Percentiles rank a stretch among this genome's conserved stretches.
Conservation (phyloP, 2,888 invertebrate species). For the Cosmia trapezina region DNA sequence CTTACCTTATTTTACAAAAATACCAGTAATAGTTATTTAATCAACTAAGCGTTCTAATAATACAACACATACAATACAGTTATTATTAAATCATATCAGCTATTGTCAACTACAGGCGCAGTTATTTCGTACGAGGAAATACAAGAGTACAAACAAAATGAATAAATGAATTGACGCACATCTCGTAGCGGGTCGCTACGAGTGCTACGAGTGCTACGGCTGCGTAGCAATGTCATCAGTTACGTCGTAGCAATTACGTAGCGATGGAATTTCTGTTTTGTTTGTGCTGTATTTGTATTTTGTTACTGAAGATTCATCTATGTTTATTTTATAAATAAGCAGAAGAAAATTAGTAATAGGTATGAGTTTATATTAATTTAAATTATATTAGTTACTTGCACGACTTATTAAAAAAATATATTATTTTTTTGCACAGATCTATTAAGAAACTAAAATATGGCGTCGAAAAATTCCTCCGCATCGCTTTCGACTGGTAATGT, state of each 20-base stretch:
- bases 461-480: no score
- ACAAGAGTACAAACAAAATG: constrained; percentile 12
- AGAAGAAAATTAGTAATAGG: neutral
- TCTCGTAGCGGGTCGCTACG: constrained; percentile 36
- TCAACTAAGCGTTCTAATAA: no score
- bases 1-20: neutral
- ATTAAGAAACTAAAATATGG: no score
- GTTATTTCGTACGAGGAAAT: constrained; percentile 3
- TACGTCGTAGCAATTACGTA: constrained; percentile 43
- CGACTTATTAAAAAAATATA: neutral
- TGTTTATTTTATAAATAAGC: neutral
- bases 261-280: constrained; percentile 12
- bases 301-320: neutral
- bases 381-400: neutral
- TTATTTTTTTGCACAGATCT: no score
- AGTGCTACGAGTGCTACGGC: constrained; percentile 32
- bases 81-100: neutral
- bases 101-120: neutral
- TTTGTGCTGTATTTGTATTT: constrained; percentile 7
- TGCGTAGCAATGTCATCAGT: constrained; percentile 42
- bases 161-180: constrained; percentile 30
- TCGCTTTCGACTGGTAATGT: no score
- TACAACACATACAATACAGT: neutral
- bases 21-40: neutral
- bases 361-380: neutral